Percentiles rank a stretch among this genome's conserved stretches.
These are phyloP conservation scores for Cantharis lateralis DNA, from an alignment of 2,888 invertebrate genomes.

Conservation along the genomic window DNA sequence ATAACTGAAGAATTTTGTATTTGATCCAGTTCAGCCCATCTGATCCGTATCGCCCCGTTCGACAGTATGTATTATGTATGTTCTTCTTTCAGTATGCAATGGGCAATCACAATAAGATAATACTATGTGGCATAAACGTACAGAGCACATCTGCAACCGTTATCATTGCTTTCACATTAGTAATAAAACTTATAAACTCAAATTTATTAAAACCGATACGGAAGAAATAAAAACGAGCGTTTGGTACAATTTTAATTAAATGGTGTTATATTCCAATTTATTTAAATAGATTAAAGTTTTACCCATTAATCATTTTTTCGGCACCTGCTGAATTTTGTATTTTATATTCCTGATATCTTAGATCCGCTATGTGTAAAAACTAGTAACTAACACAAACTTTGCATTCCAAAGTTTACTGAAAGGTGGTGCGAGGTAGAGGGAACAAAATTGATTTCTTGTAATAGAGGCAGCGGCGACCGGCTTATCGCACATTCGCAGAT, in stretches of 20 bases:
- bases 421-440: slow-evolving; percentile 31
- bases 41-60: no score
- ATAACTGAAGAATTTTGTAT: no score
- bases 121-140: not conserved
- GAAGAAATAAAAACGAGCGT: not conserved
- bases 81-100: not conserved
- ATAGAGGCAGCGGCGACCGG: slow-evolving; percentile 44
- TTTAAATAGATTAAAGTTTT: not conserved
- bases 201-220: not conserved
- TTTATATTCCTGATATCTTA: not conserved
- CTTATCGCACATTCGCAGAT: slow-evolving; percentile 70
- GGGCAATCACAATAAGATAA: not conserved
- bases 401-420: slow-evolving; percentile 25
- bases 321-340: not conserved
- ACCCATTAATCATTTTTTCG: not conserved
- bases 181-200: not conserved
- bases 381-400: slow-evolving; percentile 16
- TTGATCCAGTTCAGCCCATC: no score
- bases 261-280: not conserved
- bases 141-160: not conserved
- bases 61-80: not conserved
- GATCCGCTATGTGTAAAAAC: slow-evolving; percentile 8
- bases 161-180: not conserved
- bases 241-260: not conserved
- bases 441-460: slow-evolving; percentile 51